These are phyloP conservation scores for Meloe dianella DNA, from an alignment of 2,888 invertebrate genomes.

Conservation along the genomic window DNA sequence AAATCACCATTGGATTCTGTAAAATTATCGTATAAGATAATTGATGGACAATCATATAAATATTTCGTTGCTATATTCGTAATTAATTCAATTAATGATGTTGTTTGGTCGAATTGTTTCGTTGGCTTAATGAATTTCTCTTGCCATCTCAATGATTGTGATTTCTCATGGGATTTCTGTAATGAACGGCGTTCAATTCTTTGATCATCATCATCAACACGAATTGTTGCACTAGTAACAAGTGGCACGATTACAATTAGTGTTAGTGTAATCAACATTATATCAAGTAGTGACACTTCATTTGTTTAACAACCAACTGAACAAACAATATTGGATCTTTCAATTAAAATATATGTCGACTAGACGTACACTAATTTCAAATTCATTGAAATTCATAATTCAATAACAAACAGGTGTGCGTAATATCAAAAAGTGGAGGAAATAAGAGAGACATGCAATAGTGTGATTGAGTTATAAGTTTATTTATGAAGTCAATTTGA, in stretches of 20 bases:
- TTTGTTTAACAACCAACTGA: neutral
- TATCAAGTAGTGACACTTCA: neutral
- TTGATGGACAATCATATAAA: constrained; percentile 69
- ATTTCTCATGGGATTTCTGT: constrained; percentile 56
- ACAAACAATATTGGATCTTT: neutral
- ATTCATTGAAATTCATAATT: constrained; percentile 7
- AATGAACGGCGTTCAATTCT: constrained; percentile 50
- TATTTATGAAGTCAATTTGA: too few species aligned
- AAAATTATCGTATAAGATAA: constrained; percentile 70
- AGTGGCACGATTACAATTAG: neutral
- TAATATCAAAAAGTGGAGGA: too few species aligned
- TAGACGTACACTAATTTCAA: neutral
- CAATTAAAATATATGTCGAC: neutral
- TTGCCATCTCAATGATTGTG: constrained; percentile 53
- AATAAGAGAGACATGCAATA: neutral
- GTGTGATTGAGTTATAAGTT: neutral
- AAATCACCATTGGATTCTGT: constrained; percentile 65
- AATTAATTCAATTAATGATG: constrained; percentile 68
- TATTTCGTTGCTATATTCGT: constrained; percentile 67
- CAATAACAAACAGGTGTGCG: neutral
- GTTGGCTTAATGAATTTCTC: constrained; percentile 48
- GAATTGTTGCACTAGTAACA: neutral
- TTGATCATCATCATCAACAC: neutral
- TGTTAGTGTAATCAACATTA: neutral
- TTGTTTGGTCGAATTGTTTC: constrained; percentile 59